Evolutionary conservation across 2,113 vertebrate species (phyloP), one percentile per base, ranked within the genome.

Genomic region (Rissa tridactyla): DNA sequence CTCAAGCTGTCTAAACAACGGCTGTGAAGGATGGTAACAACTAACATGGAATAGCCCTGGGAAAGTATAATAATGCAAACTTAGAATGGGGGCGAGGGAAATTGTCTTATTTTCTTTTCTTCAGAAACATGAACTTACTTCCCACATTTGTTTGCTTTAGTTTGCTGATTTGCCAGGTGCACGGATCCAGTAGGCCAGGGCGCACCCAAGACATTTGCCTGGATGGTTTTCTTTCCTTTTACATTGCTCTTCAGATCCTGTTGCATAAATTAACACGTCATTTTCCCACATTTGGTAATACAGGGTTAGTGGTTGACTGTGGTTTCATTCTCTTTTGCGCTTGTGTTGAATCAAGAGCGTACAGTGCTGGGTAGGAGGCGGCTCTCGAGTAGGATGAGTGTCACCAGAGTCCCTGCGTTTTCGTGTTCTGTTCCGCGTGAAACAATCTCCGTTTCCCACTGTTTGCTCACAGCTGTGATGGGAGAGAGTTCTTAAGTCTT

Each of bases 1-100:
- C 95, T 98, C 99, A 99, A 99, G 99, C 99, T 99, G 99, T 99
- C 98, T 75, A 99, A 99, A 99, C 98, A 99, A 97, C 22, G 94
- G 97, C 96, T 66, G 97, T 38, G 97, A 97, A 92, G 72, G 98
- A 98, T 68, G 95, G 98, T 96, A 98, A 98, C 98, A 98, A 97
- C 97, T 96, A 98, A 95, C 97, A 97, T 97, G 98, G 98, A 98
- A 98, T 96, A 98, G 97, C 97, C 98, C 98, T 99, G 99, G 99
- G 98, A 99, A 99, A 98, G 97, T 96, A 69, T 78, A 98, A 98
- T 97, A 98, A 98, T 96, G 97, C 96, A 79, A 90, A 97, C 98
- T 98, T 55, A 36, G 97, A 96, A 97, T 98, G 97, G 32, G 95
- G 94, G 96, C 76, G 87, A 97, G 97, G 98, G 97, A 98, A 98